Percentiles rank a stretch among this genome's conserved stretches.
Evolutionary conservation across 2,797 vertebrate species (phyloP).

Genomic region (Vireo griseus): DNA sequence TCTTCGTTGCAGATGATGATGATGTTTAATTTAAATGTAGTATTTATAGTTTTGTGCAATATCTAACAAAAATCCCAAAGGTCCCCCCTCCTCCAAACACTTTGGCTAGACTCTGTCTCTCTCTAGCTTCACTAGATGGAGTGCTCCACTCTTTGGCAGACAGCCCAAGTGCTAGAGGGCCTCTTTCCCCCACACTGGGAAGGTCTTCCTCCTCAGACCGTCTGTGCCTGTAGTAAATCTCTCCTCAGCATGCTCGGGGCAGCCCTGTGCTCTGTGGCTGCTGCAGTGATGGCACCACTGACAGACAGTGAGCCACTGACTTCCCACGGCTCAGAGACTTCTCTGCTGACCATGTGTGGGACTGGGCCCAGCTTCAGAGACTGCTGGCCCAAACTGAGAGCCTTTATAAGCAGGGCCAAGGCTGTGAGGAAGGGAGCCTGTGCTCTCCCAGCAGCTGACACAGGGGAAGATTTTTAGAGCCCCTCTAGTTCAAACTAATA

Average conservation of each 20-base stretch:
- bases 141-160: rapidly evolving
- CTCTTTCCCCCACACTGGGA: neutral
- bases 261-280: neutral
- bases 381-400: neutral
- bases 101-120: neutral
- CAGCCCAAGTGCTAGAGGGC: neutral
- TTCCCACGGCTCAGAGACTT: rapidly evolving
- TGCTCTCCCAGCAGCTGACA: neutral
- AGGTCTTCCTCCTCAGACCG: rapidly evolving
- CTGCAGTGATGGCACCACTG: neutral
- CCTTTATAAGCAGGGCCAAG: rapidly evolving
- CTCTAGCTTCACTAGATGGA: neutral
- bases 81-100: neutral
- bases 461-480: neutral
- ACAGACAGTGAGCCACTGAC: neutral
- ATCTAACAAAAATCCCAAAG: neutral
- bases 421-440: neutral
- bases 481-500: neutral
- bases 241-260: rapidly evolving
- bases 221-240: neutral
- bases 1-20: neutral
- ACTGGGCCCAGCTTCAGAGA: neutral
- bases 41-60: neutral
- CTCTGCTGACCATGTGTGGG: neutral
- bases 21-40: neutral